Base-by-base conservation (phyloP, 2,797 vertebrate genomes). In the Cercopithecus neglectus region DNA sequence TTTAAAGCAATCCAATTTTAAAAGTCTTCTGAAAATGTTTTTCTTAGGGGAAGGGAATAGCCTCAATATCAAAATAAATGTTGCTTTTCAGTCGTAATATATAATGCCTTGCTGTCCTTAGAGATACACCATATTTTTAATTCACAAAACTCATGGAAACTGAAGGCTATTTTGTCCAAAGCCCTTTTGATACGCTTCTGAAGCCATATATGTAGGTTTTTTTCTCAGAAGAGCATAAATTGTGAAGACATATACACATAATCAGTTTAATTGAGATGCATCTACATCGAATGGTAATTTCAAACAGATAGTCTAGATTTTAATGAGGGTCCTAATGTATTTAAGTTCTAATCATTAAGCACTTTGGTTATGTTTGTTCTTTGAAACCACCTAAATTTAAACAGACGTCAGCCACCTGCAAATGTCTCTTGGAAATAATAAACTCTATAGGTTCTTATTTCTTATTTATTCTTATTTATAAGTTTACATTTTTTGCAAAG, bases 1-100 rank as follows among this genome's bases (percentile, higher is more conserved):
- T n/a, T 92, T 83, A 91, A 96, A 90, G 81, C 96, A 98, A 97
- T 84, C 1, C 39, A 55, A 97, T 97, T 96, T 96, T 95, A 97
- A 46, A 48, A 28, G 3, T 80, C 97, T 97, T 41, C 57, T 97
- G 44, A 93, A 48, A 96, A 16, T 87, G 1, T 95, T 96, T 98
- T 95, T 64, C 80, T 57, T 59, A 80, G 59, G 24, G 39, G 82
- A 94, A 80, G 5, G 10, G 17, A 96, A 28, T 1, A 13, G 93
- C 5, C 36, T 88, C 53, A 74, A 80, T 92, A 92, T 59, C 61
- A 93, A 98, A 97, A 91, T 41, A 61, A 26, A 90, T 12, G 55
- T 89, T 89, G 1, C 1, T 83, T 96, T 98, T 85, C 74, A 95
- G 89, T 44, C 28, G 10, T 59, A 81, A 44, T 96, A 95, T 12